phyloP scores from a whole-genome alignment of 2,113 vertebrate species.

The Apteryx owenii region DNA sequence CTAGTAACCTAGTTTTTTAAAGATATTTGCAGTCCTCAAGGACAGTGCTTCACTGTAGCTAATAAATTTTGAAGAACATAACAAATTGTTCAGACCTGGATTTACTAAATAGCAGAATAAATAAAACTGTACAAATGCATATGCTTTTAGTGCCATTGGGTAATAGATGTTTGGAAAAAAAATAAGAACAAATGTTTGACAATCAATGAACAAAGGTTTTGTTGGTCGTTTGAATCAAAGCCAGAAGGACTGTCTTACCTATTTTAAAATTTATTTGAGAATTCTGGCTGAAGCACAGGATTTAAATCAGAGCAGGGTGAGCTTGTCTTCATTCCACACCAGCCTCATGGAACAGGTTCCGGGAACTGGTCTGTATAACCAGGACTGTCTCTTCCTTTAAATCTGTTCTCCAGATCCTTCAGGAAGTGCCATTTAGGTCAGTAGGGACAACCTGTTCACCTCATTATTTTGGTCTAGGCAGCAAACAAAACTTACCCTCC shows the following conservation, averaged over 20 bases:
- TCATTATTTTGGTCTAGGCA: neutral
- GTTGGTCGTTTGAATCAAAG: conserved; percentile 60
- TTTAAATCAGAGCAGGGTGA: conserved; percentile 21
- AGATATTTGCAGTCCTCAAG: neutral
- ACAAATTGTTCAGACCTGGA: too few species aligned
- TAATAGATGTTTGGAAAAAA: neutral
- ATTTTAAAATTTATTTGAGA: conserved; percentile 37
- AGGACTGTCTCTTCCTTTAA: neutral
- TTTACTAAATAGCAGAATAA: neutral
- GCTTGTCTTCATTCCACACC: conserved; percentile 36
- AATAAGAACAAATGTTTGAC: neutral
- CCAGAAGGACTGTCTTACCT: conserved; percentile 54
- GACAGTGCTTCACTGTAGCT: neutral
- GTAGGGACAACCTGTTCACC: neutral
- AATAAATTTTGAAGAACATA: neutral
- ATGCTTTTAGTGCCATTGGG: neutral
- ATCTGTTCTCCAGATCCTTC: neutral
- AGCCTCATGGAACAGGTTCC: neutral
- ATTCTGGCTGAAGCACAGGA: conserved; percentile 21
- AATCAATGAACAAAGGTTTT: conserved; percentile 12
- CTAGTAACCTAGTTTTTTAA: neutral
- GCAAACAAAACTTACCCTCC: neutral
- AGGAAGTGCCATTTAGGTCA: neutral
- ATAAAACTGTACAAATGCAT: neutral
- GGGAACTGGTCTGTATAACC: neutral